phyloP scores from a whole-genome alignment of 2,113 vertebrate genomes.

The Ammodytes dubius region DNA sequence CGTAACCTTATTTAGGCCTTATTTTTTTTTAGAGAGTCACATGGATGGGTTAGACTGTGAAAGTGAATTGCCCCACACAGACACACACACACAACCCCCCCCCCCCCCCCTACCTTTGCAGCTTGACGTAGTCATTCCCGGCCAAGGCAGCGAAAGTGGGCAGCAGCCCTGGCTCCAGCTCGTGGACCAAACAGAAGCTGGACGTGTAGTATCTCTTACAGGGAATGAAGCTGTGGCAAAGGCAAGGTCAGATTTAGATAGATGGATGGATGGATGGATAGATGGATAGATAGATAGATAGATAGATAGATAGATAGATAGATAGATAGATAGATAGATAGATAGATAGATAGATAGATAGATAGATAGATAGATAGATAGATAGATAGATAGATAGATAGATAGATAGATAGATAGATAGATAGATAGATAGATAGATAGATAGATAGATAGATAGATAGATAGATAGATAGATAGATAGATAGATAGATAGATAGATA shows the following conservation, averaged over 20 bases:
- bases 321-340: conserved; percentile 68
- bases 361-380: no score
- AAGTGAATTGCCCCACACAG: no score
- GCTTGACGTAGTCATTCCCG: conserved; percentile 86
- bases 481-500: no score
- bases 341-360: no score
- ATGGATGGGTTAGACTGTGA: no score
- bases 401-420: not conserved
- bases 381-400: not conserved
- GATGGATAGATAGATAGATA: no score
- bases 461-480: no score
- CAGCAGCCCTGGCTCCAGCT: conserved; percentile 77
- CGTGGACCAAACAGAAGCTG: conserved; percentile 83
- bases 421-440: not conserved
- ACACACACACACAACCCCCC: no score
- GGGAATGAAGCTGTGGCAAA: conserved; percentile 75
- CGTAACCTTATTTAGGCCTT: no score
- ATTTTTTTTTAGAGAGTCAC: no score
- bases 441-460: not conserved
- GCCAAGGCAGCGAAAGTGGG: conserved; percentile 88
- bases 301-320: conserved; percentile 86
- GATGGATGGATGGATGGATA: no score
- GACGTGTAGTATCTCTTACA: conserved; percentile 80
- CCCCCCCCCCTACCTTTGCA: not conserved
- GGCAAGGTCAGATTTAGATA: no score